These are phyloP conservation scores for Drosophila fulvimacula DNA, from an alignment of 2,888 invertebrate species.

Conservation along the genomic window DNA sequence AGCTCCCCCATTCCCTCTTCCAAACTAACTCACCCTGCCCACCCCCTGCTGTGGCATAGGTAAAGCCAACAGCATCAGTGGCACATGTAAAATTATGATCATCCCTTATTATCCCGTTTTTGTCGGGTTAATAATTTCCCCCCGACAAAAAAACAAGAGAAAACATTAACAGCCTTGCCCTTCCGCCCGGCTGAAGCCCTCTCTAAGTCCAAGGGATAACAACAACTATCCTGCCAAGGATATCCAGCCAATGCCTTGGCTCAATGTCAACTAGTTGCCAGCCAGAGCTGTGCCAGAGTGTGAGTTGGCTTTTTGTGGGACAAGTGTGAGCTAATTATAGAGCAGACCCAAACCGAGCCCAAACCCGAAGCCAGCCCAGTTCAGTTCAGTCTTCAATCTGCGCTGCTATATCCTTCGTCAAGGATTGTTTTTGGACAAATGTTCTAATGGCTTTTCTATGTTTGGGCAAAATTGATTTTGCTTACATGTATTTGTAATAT, in stretches of 20 bases:
- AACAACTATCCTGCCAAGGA: conserved; percentile 49
- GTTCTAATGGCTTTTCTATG: conserved; percentile 73
- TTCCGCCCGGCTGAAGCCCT: conserved; percentile 12
- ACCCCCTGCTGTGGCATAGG: conserved; percentile 52
- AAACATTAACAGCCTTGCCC: conserved; percentile 59
- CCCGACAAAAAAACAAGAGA: conserved; percentile 25
- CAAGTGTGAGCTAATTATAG: conserved; percentile 76
- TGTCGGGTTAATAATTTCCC: conserved; percentile 76
- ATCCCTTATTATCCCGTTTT: conserved; percentile 81
- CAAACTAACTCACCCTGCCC: neutral
- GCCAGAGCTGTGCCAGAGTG: conserved; percentile 9
- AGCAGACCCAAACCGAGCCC: conserved; percentile 24
- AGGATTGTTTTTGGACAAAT: conserved; percentile 34
- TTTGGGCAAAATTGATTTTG: conserved; percentile 48
- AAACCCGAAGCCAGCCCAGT: neutral
- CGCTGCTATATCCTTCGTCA: conserved; percentile 46
- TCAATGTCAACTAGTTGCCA: conserved; percentile 37
- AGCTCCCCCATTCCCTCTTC: neutral
- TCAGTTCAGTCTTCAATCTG: neutral
- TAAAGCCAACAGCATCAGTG: conserved; percentile 26
- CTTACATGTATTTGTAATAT: conserved; percentile 7
- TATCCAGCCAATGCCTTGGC: conserved; percentile 34
- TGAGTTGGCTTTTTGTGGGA: conserved; percentile 30
- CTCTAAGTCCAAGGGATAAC: conserved; percentile 53
- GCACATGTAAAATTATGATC: conserved; percentile 80